Base-by-base conservation (phyloP, 2,888 invertebrate species). In the Panopea generosa region DNA sequence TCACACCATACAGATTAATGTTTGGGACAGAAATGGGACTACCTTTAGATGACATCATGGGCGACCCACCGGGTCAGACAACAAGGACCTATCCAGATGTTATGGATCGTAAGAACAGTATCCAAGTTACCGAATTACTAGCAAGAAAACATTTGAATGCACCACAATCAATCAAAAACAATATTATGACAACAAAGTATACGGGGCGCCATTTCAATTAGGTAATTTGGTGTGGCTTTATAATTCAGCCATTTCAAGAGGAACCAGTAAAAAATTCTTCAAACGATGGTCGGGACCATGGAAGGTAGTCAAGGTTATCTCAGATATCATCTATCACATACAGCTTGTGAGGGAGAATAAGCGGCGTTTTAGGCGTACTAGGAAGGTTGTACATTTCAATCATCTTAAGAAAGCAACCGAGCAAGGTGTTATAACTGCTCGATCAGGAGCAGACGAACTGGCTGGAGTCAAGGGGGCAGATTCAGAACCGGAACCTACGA, bases 1-100 rank as follows among this genome's bases (percentile, higher is more conserved):
- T 57, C 33, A 57, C 57, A 18, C 57, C 57, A 18, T 57, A 57
- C 24, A 4, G 4, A 2, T 16, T 57, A 24, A 57, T 57, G 57
- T 57, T 57, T 18, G 57, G 57, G 11, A 29, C 38, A 11, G 40
- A 57, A 16, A 57, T 57, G 57, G 2, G 40, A 9, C 57, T 57
- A 3, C 57, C 57, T 14, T 9, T 57, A 11, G 57, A 57, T 57
- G 57, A 9, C 6, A 9, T 11, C 11, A 22, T 57, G n/a, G 14
- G 14, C 20, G 38, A 40, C 16, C 40, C 40, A 9, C 45, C 59
- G 33, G 33, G 33, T 7, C 4, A 33, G 11, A 11, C 11, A 33
- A 11, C 33, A 11, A 4, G 11, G 11, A 33, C 6, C 11, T 33
- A 33, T 11, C 33, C 33, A 11, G 33, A 4, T 7, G 33, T 33